A percentile compares a stretch with the other conserved stretches of the same genome.
phyloP scores from a whole-genome alignment of 2,797 vertebrate species.

The Acanthurus tractus region DNA sequence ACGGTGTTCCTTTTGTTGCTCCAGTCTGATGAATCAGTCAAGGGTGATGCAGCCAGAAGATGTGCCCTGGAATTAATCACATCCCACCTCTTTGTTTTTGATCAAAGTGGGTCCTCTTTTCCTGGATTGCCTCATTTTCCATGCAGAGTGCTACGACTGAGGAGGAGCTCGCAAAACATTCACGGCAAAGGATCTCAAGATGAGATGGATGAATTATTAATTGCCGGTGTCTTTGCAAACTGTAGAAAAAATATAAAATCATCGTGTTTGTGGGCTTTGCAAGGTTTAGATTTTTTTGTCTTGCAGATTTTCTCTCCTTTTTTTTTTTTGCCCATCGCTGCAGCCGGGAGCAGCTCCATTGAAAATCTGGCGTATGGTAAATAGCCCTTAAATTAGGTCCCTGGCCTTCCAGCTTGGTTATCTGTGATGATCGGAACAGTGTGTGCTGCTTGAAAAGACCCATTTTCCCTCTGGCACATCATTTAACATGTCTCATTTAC shows the following conservation, averaged over 20 bases:
- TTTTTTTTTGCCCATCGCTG: slow-evolving; percentile 43
- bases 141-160: slow-evolving; percentile 12
- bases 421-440: slow-evolving; percentile 81
- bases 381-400: slow-evolving; percentile 82
- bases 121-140: slow-evolving; percentile 31
- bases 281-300: slow-evolving; percentile 39
- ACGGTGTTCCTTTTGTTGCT: slow-evolving; percentile 41
- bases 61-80: slow-evolving; percentile 66
- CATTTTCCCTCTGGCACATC: slow-evolving; percentile 77
- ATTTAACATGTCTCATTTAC: slow-evolving; percentile 85
- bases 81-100: slow-evolving; percentile 53
- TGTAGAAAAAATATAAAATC: slow-evolving; percentile 30
- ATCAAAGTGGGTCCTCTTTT: slow-evolving; percentile 34
- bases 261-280: slow-evolving; percentile 36
- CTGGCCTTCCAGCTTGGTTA: slow-evolving; percentile 78
- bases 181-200: slow-evolving; percentile 37
- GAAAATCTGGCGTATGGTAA: slow-evolving; percentile 78
- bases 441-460: slow-evolving; percentile 80
- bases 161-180: slow-evolving; percentile 52
- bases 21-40: slow-evolving; percentile 62
- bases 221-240: slow-evolving; percentile 38
- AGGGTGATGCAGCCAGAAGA: slow-evolving; percentile 55
- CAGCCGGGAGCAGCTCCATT: slow-evolving; percentile 57
- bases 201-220: slow-evolving; percentile 68
- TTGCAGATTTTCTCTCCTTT: slow-evolving; percentile 40